These are phyloP conservation scores for Macrotrachela quadricornifera DNA, from an alignment of 1,140 invertebrate genomes.

Conservation along the genomic window DNA sequence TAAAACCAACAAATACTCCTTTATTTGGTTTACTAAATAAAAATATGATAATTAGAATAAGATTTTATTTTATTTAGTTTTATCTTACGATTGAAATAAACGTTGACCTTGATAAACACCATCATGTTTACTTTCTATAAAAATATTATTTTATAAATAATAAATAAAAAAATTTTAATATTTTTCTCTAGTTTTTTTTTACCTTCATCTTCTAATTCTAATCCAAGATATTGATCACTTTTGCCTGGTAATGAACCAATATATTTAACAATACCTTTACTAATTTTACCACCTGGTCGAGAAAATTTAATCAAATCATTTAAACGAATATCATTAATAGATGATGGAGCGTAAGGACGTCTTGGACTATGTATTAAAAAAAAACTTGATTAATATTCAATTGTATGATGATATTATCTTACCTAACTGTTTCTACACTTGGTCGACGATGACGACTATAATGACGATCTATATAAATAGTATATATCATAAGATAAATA, in stretches of 20 bases:
- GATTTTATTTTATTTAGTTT: neutral
- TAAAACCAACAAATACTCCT: slow-evolving; percentile 29
- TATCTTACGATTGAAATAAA: slow-evolving; percentile 27
- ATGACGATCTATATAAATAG: no score
- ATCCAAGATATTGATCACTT: slow-evolving; percentile 24
- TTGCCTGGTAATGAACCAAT: slow-evolving; percentile 25
- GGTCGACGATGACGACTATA: no score
- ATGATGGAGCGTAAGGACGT: slow-evolving; percentile 23
- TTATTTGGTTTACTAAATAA: slow-evolving; percentile 27
- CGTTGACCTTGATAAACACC: slow-evolving; percentile 24
- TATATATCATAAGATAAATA: no score
- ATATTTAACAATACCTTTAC: slow-evolving; percentile 25
- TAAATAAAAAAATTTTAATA: neutral
- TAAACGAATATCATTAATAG: slow-evolving; percentile 19
- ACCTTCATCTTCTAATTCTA: slow-evolving; percentile 28
- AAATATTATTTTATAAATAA: no score
- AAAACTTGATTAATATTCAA: no score
- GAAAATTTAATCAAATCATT: slow-evolving; percentile 28
- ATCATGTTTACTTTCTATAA: slow-evolving; percentile 29
- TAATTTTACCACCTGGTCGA: slow-evolving; percentile 24
- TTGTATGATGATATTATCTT: no score
- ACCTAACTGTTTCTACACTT: no score
- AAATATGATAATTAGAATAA: slow-evolving; percentile 1
- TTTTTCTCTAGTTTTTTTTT: no score
- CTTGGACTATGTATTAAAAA: neutral